Conservation (phyloP, 2,888 invertebrate genomes). For the Meiosimyza platycephala region DNA sequence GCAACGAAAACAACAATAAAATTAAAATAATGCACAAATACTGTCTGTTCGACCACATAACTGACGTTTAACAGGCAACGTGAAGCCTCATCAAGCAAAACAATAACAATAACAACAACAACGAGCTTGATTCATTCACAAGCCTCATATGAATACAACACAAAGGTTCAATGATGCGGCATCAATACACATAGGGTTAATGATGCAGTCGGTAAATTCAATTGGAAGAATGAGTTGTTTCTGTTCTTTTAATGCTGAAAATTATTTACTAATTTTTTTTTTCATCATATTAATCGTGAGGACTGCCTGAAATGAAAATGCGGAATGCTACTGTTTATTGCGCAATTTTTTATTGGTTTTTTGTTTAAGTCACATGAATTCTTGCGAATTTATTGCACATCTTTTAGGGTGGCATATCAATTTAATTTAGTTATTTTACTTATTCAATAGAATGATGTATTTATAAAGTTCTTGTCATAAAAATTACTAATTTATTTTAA, state of each 20-base stretch:
- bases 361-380: too few species aligned
- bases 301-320: too few species aligned
- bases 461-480: too few species aligned
- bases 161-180: slow-evolving; percentile 19
- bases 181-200: slow-evolving; percentile 24
- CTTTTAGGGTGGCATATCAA: too few species aligned
- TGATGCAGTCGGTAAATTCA: slow-evolving; percentile 6
- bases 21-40: not conserved
- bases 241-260: not conserved
- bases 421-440: too few species aligned
- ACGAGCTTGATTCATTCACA: slow-evolving; percentile 11
- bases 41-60: not conserved
- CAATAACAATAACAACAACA: not conserved
- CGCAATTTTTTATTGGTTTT: too few species aligned
- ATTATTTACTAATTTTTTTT: not conserved
- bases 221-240: not conserved
- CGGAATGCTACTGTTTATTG: too few species aligned
- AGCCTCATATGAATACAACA: not conserved
- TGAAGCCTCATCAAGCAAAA: slow-evolving; percentile 9
- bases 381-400: too few species aligned
- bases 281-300: not conserved
- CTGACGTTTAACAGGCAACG: not conserved
- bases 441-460: too few species aligned
- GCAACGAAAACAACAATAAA: not conserved
- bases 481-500: too few species aligned